Percentiles rank a stretch among this genome's conserved stretches.
Evolutionary conservation across 2,888 invertebrate species (phyloP).

Genomic region (Flabesymbios commensalis): DNA sequence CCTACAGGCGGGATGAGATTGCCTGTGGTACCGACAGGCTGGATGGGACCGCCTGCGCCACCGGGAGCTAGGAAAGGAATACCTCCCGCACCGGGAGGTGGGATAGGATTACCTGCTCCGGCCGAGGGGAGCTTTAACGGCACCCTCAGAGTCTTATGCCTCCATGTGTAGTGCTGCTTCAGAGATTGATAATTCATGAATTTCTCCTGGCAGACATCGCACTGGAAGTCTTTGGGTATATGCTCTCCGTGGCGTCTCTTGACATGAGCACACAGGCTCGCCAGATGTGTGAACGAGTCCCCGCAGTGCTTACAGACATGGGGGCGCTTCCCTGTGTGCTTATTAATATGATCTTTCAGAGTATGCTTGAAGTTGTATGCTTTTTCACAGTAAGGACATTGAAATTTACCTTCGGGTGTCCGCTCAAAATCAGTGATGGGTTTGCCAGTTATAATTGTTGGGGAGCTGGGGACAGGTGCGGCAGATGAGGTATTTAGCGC

Average conservation of each 20-base stretch:
- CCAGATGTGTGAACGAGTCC: slow-evolving; percentile 32
- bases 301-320: slow-evolving; percentile 36
- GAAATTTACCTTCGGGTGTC: slow-evolving; percentile 28
- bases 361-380: slow-evolving; percentile 35
- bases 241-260: slow-evolving; percentile 28
- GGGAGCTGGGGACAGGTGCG: neutral
- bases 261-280: slow-evolving; percentile 34
- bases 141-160: slow-evolving; percentile 24
- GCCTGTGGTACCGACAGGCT: too few relatives aligned
- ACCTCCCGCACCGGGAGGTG: too few relatives aligned
- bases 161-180: slow-evolving; percentile 36
- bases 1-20: too few relatives aligned
- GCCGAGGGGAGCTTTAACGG: neutral
- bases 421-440: slow-evolving; percentile 15
- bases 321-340: slow-evolving; percentile 30
- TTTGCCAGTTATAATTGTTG: neutral
- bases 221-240: slow-evolving; percentile 30
- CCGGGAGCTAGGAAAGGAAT: too few relatives aligned
- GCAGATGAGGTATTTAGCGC: neutral
- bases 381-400: slow-evolving; percentile 34
- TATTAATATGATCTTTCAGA: slow-evolving; percentile 36
- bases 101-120: too few relatives aligned
- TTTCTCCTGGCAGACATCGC: slow-evolving; percentile 29
- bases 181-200: slow-evolving; percentile 34
- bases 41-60: too few relatives aligned